Percentiles rank a stretch among this genome's conserved stretches.
phyloP scores from a whole-genome alignment of 2,113 vertebrate genomes.

The Mus pahari region DNA sequence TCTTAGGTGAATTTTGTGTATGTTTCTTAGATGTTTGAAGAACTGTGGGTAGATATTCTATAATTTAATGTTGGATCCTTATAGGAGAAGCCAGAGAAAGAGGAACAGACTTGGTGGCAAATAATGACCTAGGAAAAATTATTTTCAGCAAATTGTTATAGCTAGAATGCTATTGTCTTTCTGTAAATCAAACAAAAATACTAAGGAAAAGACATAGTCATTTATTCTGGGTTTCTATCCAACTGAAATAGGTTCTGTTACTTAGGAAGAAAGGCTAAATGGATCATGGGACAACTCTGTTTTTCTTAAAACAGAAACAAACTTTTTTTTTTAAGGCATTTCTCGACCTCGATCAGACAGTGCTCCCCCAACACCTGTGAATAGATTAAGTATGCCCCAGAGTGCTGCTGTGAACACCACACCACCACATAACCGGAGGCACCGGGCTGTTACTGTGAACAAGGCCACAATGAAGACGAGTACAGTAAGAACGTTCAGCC shows the following conservation, averaged over 20 bases:
- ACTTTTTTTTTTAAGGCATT: conserved; percentile 89
- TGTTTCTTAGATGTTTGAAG: conserved; percentile 60
- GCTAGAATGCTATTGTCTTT: not conserved
- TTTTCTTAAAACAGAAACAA: conserved; percentile 8
- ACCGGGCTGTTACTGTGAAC: conserved; percentile 92
- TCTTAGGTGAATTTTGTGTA: conserved; percentile 91
- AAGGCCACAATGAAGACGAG: conserved; percentile 95
- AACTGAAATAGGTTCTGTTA: conserved; percentile 28
- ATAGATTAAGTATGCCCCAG: conserved; percentile 95
- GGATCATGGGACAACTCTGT: not conserved
- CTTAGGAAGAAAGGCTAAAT: conserved; percentile 28
- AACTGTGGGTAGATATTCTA: conserved; percentile 39
- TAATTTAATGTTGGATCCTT: conserved; percentile 33
- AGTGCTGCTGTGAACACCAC: conserved; percentile 94
- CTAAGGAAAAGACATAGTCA: conserved; percentile 28
- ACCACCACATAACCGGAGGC: conserved; percentile 94
- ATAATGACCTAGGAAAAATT: conserved; percentile 34
- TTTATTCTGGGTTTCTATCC: conserved; percentile 20
- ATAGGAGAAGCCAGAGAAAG: conserved; percentile 52
- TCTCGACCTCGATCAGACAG: conserved; percentile 95
- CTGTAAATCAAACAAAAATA: conserved; percentile 29
- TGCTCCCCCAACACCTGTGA: conserved; percentile 95
- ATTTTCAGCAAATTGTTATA: conserved; percentile 25
- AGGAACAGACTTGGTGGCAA: conserved; percentile 38
- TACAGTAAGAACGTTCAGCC: conserved; percentile 88